These are phyloP conservation scores for Koerneria pararmatus DNA, from an alignment of 2,888 invertebrate species.

Conservation along the genomic window DNA sequence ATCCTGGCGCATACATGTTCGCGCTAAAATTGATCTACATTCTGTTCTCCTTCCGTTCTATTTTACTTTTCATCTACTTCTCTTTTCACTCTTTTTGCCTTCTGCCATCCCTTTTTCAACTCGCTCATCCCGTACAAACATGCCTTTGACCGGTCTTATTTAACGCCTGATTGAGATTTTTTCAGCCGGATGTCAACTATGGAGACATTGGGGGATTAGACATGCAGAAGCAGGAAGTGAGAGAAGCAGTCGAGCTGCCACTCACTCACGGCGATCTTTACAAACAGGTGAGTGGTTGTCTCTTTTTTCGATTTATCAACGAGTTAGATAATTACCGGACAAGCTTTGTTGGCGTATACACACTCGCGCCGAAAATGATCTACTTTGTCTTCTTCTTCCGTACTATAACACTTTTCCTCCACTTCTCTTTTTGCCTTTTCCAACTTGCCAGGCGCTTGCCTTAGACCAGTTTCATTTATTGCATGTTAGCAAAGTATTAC, in stretches of 20 bases:
- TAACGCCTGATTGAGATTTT: conserved; percentile 77
- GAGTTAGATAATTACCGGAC: no score
- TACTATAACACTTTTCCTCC: not conserved
- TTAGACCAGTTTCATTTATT: no score
- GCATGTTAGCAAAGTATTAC: no score
- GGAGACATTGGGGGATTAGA: conserved; percentile 99
- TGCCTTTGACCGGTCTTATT: conserved; percentile 11
- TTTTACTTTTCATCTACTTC: no score
- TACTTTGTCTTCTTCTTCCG: not conserved
- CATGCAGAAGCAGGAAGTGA: conserved; percentile 97
- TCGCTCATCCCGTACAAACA: conserved; percentile 4
- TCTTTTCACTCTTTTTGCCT: no score
- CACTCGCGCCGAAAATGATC: not conserved
- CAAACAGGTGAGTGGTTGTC: conserved; percentile 70
- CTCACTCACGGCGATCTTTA: conserved; percentile 96
- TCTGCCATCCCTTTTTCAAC: no score
- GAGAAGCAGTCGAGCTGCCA: conserved; percentile 95
- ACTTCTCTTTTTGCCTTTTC: not conserved
- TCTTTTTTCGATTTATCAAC: no score
- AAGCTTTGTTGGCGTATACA: not conserved
- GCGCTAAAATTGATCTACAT: no score
- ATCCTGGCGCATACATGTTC: no score
- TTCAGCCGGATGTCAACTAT: conserved; percentile 83
- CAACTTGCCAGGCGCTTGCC: not conserved
- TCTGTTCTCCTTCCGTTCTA: no score